Percentiles rank a stretch among this genome's conserved stretches.
Conservation (phyloP, 2,888 invertebrate species). For the Entomobrya multifasciata region DNA sequence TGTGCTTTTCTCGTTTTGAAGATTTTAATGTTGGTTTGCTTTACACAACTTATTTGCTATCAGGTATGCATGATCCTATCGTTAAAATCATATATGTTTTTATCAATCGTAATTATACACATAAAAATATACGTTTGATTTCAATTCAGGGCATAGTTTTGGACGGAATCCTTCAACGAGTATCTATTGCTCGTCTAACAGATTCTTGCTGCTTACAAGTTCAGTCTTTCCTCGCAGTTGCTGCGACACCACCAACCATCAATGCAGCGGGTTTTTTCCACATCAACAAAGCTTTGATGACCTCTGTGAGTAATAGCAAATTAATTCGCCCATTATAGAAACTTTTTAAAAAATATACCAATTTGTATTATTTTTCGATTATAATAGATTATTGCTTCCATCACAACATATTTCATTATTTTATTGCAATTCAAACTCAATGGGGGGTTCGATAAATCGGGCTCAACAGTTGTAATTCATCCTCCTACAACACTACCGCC, state of each 20-base stretch:
- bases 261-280: conserved; percentile 76
- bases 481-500: too few species aligned
- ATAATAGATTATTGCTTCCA: conserved; percentile 75
- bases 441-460: too few species aligned
- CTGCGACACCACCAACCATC: conserved; percentile 64
- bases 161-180: conserved; percentile 67
- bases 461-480: too few species aligned
- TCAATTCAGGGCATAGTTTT: conserved; percentile 52
- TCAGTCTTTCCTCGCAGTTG: conserved; percentile 72
- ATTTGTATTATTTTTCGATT: conserved; percentile 2
- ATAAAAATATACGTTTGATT: too few species aligned
- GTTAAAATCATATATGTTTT: too few species aligned
- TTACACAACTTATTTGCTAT: conserved; percentile 70
- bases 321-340: too few species aligned
- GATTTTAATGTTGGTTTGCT: conserved; percentile 63
- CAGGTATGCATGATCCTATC: too few species aligned
- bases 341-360: too few species aligned
- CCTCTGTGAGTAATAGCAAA: conserved; percentile 70
- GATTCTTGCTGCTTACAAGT: conserved; percentile 66
- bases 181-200: conserved; percentile 57
- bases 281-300: conserved; percentile 74
- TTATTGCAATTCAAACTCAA: conserved; percentile 75
- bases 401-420: conserved; percentile 77
- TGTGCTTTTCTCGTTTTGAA: conserved; percentile 72
- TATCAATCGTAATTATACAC: too few species aligned